Evolutionary conservation across 2,113 vertebrate species (phyloP).

Genomic region (Eolophus roseicapilla): DNA sequence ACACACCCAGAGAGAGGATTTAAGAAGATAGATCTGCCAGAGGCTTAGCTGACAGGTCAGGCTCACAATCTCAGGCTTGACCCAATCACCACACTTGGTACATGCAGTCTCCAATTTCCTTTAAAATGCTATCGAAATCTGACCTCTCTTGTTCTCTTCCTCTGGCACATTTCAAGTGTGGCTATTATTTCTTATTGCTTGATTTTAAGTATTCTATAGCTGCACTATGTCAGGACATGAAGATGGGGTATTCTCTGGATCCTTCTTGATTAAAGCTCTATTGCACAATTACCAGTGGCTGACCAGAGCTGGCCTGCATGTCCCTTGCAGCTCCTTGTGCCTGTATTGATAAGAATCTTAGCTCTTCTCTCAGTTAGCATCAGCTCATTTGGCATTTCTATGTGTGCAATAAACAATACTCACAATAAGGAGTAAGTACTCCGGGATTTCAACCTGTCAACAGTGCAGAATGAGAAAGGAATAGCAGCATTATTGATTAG

Average conservation of each 20-base stretch:
- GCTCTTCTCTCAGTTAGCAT: accelerated
- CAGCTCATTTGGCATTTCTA: not conserved
- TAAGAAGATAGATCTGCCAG: not conserved
- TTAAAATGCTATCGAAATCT: not conserved
- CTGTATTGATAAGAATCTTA: not conserved
- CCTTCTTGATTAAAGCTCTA: not conserved
- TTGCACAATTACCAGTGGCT: not conserved
- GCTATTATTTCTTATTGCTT: not conserved
- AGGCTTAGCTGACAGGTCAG: not conserved
- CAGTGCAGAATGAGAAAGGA: not conserved
- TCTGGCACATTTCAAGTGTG: not conserved
- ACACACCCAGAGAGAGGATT: not conserved
- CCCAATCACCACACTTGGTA: not conserved
- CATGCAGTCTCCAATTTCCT: not conserved
- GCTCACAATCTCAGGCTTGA: not conserved
- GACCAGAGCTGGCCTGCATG: not conserved
- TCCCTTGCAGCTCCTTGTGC: not conserved
- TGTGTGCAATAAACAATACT: not conserved
- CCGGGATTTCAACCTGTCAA: not conserved
- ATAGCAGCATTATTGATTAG: not conserved
- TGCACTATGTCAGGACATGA: not conserved
- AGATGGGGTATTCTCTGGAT: not conserved
- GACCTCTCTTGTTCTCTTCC: not conserved
- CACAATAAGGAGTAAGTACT: not conserved
- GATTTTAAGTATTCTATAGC: not conserved